A percentile compares a stretch with the other conserved stretches of the same genome.
phyloP scores from a whole-genome alignment of 2,113 vertebrate species.

The Taxidea taxus region DNA sequence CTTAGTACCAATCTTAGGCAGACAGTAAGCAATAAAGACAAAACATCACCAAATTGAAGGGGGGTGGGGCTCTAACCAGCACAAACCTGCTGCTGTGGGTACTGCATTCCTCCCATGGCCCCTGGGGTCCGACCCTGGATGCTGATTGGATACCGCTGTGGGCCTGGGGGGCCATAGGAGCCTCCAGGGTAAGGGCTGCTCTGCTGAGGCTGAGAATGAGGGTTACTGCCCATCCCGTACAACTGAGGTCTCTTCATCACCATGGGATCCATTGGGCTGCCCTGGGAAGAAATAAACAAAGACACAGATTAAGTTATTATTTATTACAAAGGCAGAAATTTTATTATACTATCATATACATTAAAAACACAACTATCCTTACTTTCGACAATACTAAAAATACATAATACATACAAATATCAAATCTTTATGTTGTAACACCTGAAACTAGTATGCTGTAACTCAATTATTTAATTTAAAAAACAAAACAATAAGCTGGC shows the following conservation, averaged over 20 bases:
- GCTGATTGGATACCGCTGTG: conserved; percentile 93
- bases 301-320: background rate
- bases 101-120: conserved; percentile 93
- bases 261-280: conserved; percentile 96
- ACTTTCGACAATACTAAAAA: conserved; percentile 28
- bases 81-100: conserved; percentile 96
- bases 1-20: background rate
- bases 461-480: background rate
- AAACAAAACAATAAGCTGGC: background rate
- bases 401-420: background rate
- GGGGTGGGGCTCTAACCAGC: conserved; percentile 42
- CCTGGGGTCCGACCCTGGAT: conserved; percentile 93
- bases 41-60: background rate
- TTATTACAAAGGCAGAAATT: background rate
- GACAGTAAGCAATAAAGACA: background rate
- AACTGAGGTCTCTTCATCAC: conserved; percentile 97
- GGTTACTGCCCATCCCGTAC: conserved; percentile 93
- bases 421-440: background rate
- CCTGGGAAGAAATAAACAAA: conserved; percentile 83
- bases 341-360: accelerated
- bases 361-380: background rate
- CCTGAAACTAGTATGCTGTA: background rate
- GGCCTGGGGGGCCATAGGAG: conserved; percentile 90
- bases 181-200: conserved; percentile 92
- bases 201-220: conserved; percentile 91